Base-by-base conservation (phyloP, 2,888 invertebrate species). In the Tanytarsus gracilentus region DNA sequence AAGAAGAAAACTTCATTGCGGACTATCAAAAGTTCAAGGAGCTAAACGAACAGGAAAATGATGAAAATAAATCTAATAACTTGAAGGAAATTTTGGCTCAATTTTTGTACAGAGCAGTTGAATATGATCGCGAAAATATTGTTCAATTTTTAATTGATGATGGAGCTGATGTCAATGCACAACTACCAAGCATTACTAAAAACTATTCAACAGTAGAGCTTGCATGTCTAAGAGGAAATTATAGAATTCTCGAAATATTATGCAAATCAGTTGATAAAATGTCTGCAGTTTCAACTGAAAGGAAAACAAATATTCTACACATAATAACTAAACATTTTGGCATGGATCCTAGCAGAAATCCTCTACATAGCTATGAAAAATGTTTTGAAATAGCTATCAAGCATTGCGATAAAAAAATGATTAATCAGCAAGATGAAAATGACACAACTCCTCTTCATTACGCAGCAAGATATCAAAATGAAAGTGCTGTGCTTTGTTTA, bases 371-470 rank as follows among this genome's bases (percentile, higher is more conserved):
- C 3, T 44, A 44, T 44, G 44, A 44, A 11, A 44, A 44, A 44
- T 44, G 44, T 9, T 44, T 44, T 11, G 18, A 44, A 11, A 18
- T 44, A 11, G 44, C 21, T 11, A 11, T 44, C 6, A n/a, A 44
- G 8, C 11, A 44, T 23, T 44, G 44, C 23, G 44, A 18, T 33
- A 33, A 33, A 5, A 33, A 33, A 33, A n/a, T 26, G 8, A 27
- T 86, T 1, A 82, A 86, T 66, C 78, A 80, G 64, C 68, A 72
- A n/a, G 84, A 84, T 68, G 68, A 75, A 4, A 82, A 81, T 67
- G 80, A 82, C 23, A 84, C 83, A 63, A 84, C 85, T 21, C 81
- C 85, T 0, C 71, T 90, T 29, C 88, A 89, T 72, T 86, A 86
- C 67, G 87, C 88, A 1, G 82, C 84, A 0, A 79, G 84, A 67